A percentile compares a stretch with the other conserved stretches of the same genome.
These are phyloP conservation scores for Bombyx huttoni DNA, from an alignment of 2,888 invertebrate genomes.

Conservation along the genomic window DNA sequence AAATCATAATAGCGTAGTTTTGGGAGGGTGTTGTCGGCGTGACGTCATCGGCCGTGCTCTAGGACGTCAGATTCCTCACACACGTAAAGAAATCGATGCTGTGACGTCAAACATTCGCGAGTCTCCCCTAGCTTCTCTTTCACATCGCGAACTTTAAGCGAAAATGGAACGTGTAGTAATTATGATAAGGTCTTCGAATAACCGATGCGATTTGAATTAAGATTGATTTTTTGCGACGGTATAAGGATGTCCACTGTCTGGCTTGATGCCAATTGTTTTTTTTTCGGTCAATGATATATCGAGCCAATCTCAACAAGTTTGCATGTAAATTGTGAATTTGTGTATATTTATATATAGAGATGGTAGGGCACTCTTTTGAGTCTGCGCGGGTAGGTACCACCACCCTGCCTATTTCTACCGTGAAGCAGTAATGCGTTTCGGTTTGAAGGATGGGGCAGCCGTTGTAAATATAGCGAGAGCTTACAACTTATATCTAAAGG, in stretches of 20 bases:
- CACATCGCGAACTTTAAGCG: not conserved
- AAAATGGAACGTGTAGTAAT: not conserved
- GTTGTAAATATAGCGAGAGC: too few relatives aligned
- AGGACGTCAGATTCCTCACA: constrained; percentile 1
- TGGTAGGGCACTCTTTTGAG: too few relatives aligned
- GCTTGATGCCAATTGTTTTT: not conserved
- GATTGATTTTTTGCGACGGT: not conserved
- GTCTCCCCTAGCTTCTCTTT: not conserved
- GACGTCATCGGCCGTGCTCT: not conserved
- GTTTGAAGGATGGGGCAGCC: too few relatives aligned
- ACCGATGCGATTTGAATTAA: not conserved
- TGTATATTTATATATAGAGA: not conserved
- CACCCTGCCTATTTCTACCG: too few relatives aligned
- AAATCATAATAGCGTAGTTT: too few relatives aligned
- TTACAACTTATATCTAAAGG: too few relatives aligned
- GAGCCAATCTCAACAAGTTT: not conserved
- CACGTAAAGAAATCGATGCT: not conserved
- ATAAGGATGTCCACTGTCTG: not conserved
- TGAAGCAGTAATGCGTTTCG: too few relatives aligned
- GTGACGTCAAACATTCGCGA: not conserved
- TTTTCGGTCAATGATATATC: not conserved
- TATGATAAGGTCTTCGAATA: not conserved
- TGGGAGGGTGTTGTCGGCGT: not conserved
- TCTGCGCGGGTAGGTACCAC: too few relatives aligned
- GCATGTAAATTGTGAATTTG: not conserved